A percentile compares a stretch with the other conserved stretches of the same genome.
Conservation (phyloP, 2,797 vertebrate species). For the Chloroceryle inda region DNA sequence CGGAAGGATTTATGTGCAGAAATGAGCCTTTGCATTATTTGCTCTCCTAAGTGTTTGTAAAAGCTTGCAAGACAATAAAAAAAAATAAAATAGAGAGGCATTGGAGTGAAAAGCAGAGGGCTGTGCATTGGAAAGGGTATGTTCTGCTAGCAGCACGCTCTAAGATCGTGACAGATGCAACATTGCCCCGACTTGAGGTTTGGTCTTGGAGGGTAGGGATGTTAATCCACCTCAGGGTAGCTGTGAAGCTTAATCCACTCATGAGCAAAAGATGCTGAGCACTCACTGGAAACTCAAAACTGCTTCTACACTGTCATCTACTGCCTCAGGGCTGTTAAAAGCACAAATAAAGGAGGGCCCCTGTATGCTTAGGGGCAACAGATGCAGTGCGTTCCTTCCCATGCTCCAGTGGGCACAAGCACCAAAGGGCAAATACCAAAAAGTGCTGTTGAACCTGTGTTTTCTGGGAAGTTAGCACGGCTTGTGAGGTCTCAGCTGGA, state of each 20-base stretch:
- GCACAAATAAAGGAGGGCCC: background rate
- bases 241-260: background rate
- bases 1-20: background rate
- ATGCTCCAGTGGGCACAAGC: background rate
- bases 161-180: background rate
- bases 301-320: accelerated
- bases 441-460: background rate
- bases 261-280: background rate
- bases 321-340: background rate
- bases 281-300: background rate
- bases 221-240: background rate
- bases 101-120: background rate
- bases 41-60: background rate
- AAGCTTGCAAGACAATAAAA: background rate
- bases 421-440: background rate
- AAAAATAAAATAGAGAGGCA: too few relatives aligned
- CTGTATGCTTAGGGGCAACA: background rate
- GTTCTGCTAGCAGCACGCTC: background rate
- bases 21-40: constrained; percentile 10
- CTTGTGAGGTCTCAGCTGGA: background rate
- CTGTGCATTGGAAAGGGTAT: background rate
- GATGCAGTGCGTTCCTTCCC: accelerated
- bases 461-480: background rate
- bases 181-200: background rate
- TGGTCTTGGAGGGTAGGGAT: background rate